Evolutionary conservation across 2,113 vertebrate genomes (phyloP).

Genomic region (Erythrocebus patas): DNA sequence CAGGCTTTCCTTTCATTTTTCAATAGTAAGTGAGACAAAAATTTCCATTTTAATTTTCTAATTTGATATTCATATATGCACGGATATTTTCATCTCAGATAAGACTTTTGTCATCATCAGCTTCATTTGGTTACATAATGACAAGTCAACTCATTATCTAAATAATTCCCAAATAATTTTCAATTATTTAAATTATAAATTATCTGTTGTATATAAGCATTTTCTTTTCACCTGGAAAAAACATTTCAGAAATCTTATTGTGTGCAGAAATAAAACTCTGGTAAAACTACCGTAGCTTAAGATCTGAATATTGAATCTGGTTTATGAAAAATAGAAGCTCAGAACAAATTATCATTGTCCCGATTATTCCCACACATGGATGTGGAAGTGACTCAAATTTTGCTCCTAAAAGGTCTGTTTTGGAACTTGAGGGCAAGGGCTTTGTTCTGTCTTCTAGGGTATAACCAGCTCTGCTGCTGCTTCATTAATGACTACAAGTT

Average conservation of each 20-base stretch:
- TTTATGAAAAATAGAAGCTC: not conserved
- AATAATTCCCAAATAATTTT: not conserved
- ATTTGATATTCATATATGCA: conserved; percentile 13
- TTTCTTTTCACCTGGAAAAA: conserved; percentile 1
- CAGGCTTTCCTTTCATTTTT: not conserved
- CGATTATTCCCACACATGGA: not conserved
- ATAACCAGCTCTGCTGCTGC: not conserved
- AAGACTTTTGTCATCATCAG: conserved; percentile 16
- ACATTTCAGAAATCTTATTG: not conserved
- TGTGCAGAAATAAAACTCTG: not conserved
- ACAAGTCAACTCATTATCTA: not conserved
- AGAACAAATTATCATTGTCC: not conserved
- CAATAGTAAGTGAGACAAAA: not conserved
- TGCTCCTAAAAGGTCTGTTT: not conserved
- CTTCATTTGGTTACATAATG: conserved; percentile 11
- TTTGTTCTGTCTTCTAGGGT: not conserved
- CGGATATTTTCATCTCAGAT: conserved; percentile 30
- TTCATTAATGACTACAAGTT: not conserved
- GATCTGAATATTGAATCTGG: not conserved
- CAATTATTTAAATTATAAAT: conserved; percentile 33
- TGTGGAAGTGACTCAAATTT: not conserved
- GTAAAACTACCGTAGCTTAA: not conserved
- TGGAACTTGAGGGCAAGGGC: not conserved
- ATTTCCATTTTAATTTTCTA: conserved; percentile 43
- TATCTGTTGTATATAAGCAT: not conserved